Percentiles rank a stretch among this genome's conserved stretches.
Conservation (phyloP, 1,140 invertebrate genomes). For the Calliphora vicina region DNA sequence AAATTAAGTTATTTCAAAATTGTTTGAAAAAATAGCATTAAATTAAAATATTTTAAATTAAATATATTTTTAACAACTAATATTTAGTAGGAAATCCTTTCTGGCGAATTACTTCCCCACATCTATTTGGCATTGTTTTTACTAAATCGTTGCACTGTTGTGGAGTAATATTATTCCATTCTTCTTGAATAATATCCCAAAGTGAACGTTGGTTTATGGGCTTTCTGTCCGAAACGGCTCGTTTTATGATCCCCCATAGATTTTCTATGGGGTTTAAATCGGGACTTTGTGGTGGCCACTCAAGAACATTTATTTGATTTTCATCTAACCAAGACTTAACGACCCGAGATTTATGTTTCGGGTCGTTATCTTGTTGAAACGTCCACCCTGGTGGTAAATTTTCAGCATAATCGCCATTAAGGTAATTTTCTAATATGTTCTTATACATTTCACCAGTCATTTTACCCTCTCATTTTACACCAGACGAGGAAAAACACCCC, state of each 20-base stretch:
- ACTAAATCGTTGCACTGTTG: not conserved
- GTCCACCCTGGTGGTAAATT: constrained; percentile 46
- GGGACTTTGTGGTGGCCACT: constrained; percentile 52
- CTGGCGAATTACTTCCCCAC: not conserved
- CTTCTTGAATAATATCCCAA: not conserved
- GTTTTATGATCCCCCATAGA: constrained; percentile 41
- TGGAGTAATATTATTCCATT: not conserved
- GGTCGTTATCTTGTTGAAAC: constrained; percentile 52
- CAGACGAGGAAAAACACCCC: constrained; percentile 43
- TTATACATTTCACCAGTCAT: constrained; percentile 41
- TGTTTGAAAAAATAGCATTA: not conserved
- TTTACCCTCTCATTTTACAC: constrained; percentile 44
- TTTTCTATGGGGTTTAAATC: constrained; percentile 58
- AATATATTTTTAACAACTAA: not conserved
- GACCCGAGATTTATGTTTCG: constrained; percentile 46
- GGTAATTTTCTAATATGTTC: constrained; percentile 43
- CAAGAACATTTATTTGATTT: constrained; percentile 43
- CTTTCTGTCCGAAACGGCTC: not conserved
- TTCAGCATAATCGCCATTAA: constrained; percentile 42
- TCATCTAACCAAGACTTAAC: constrained; percentile 41
- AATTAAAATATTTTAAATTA: not conserved
- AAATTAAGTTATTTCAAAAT: not conserved
- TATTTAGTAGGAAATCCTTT: not conserved
- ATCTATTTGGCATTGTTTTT: not conserved
- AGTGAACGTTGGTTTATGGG: not conserved